Evolutionary conservation across 2,888 invertebrate genomes (phyloP).

Genomic region (Polydrusus pterygomalis): DNA sequence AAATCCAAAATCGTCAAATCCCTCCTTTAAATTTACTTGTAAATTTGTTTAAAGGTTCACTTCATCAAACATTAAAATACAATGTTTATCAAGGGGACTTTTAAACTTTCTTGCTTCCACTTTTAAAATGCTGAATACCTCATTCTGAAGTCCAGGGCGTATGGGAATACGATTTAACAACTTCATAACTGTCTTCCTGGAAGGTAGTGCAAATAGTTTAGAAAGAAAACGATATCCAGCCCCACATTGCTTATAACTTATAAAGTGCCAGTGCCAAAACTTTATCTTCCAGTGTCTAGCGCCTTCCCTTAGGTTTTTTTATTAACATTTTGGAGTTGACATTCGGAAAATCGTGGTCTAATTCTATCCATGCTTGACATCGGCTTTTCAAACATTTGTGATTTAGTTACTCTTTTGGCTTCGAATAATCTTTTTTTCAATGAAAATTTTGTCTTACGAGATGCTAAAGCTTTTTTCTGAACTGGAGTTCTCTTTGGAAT

Average conservation of each 20-base stretch:
- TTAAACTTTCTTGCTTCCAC: slow-evolving; percentile 41
- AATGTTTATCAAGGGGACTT: slow-evolving; percentile 38
- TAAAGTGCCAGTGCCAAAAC: slow-evolving; percentile 47
- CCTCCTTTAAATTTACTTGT: slow-evolving; percentile 33
- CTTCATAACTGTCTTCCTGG: slow-evolving; percentile 49
- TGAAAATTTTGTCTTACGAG: neutral
- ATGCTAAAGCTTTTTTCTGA: neutral
- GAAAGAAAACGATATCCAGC: slow-evolving; percentile 51
- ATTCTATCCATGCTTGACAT: slow-evolving; percentile 40
- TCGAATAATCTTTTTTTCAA: neutral
- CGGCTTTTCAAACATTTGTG: neutral
- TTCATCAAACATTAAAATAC: slow-evolving; percentile 55
- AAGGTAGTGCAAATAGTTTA: slow-evolving; percentile 55
- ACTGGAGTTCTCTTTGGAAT: neutral
- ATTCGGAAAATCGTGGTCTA: slow-evolving; percentile 28
- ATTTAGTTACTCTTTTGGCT: neutral
- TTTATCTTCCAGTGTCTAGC: slow-evolving; percentile 55
- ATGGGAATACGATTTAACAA: slow-evolving; percentile 55
- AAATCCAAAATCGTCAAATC: slow-evolving; percentile 46
- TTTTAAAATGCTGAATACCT: slow-evolving; percentile 50
- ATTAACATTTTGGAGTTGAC: slow-evolving; percentile 38
- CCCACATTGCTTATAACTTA: slow-evolving; percentile 56
- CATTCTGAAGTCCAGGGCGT: slow-evolving; percentile 48
- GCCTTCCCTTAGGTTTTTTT: slow-evolving; percentile 43
- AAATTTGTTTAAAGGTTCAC: slow-evolving; percentile 52